Evolutionary conservation across 2,797 vertebrate genomes (phyloP), one percentile per base, ranked within the genome.

Genomic region (Bryconaethiops microstoma): DNA sequence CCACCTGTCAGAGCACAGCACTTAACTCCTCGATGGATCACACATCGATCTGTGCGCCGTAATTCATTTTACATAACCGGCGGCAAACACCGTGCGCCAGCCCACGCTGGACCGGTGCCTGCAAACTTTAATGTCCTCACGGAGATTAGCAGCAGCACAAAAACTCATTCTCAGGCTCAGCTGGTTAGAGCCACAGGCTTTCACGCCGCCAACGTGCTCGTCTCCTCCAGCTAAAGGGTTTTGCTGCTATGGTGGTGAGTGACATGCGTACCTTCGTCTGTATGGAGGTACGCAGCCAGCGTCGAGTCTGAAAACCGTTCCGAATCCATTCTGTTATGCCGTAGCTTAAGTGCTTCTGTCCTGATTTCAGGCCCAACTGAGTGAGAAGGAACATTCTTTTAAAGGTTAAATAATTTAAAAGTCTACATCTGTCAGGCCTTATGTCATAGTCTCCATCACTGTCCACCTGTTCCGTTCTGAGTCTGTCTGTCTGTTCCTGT

Each of bases 51-150:
- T 77, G 59, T 71, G 55, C n/a, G 9, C 35, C 60, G 9, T 78
- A 83, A 85, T 73, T 88, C 74, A 82, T 79, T 83, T 84, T 80
- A 80, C 77, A 77, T 69, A 60, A 84, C 68, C 39, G n/a, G 71
- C 48, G 77, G 80, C 83, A 59, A 45, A 59, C 54, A 39, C 21
- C 72, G 25, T 74, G 45, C 76, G 71, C 25, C 21, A 29, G 16
- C 73, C 29, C 4, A n/a, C 55, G 19, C n/a, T 25, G 29, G n/a
- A 29, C 13, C 16, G 59, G 16, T 25, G 48, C n/a, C 48, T 42
- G 59, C 17, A 14, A 25, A 42, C 13, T 50, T 76, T 63, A 69
- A 23, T 76, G 50, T 69, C 39, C 45, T n/a, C 40, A 29, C 29
- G 8, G 60, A 74, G 77, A 82, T 85, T 67, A 67, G 5, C 72